Base-by-base conservation (phyloP, 2,113 vertebrate species). In the Engraulis encrasicolus region DNA sequence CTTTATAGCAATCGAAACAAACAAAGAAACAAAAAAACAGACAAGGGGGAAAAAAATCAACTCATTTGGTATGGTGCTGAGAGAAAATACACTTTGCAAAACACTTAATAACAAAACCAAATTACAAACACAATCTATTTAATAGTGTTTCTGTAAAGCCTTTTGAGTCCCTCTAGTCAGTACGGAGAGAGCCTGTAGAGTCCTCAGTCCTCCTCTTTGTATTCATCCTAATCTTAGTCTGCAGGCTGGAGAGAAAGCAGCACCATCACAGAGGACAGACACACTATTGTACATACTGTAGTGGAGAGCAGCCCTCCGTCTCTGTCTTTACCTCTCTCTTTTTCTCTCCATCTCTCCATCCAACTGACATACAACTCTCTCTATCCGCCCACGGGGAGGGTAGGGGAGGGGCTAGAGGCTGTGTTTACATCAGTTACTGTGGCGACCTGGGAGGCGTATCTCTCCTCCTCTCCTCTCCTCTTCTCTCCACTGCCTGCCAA, bases 401-500 rank as follows among this genome's bases (percentile, higher is more conserved):
- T 27, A 1, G 23, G 27, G 61, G 61, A 71, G 61, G 27, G 12
- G 9, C 1, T 12, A 14, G 61, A 71, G 61, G 23, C 61, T 71
- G 61, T 11, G 23, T 71, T 71, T 71, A 71, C 61, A 71, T 71
- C 23, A 2, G 61, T 71, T 71, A 71, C 61, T 14, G 6, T 23
- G 58, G 58, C n/a, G 11, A 61, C 58, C 11, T 23, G 6, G 18
- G 61, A 15, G 61, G 34, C 61, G 9, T 27, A 31, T 12, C 27
- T 27, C 61, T 9, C n/a, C n/a, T n/a, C n/a, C n/a, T n/a, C 40
- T 9, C 81, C 77, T 38, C 12, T 81, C 78, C 54, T 50, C 82
- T 82, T 82, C 82, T n/a, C n/a, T n/a, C n/a, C n/a, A n/a, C 78
- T 81, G 58, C 34, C 82, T 87, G 4, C 19, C 91, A 93, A 93